Evolutionary conservation across 2,113 vertebrate genomes (phyloP).

Genomic region (Charadrius vociferus): DNA sequence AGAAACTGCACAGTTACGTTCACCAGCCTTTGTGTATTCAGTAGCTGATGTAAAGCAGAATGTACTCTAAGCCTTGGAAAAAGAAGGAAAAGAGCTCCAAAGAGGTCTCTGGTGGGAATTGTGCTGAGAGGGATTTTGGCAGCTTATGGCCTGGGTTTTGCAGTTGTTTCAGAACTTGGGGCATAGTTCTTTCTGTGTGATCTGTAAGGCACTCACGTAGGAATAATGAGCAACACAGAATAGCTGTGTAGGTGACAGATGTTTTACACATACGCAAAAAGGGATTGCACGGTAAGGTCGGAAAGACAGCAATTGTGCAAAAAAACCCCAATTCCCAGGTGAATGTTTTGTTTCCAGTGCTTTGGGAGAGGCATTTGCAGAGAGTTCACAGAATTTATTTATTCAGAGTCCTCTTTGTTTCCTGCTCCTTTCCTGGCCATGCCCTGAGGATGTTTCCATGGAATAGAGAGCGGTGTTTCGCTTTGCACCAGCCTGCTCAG

Average conservation of each 20-base stretch:
- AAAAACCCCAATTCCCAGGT: neutral
- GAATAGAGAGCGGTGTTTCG: neutral
- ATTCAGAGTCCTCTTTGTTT: slow-evolving; percentile 46
- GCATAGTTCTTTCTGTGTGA: neutral
- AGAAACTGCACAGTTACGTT: neutral
- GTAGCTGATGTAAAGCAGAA: neutral
- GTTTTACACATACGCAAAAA: neutral
- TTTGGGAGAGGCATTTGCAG: neutral
- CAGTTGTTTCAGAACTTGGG: neutral
- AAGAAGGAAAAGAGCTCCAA: neutral
- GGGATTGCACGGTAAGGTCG: rapidly evolving
- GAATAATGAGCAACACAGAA: neutral
- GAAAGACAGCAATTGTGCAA: neutral
- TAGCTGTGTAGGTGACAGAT: neutral
- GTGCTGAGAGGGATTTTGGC: neutral
- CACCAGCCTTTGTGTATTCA: neutral
- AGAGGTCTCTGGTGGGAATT: neutral
- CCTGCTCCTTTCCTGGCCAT: slow-evolving; percentile 28
- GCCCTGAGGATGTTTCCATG: neutral
- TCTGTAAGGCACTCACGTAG: neutral
- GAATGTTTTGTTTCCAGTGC: neutral
- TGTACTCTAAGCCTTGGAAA: neutral
- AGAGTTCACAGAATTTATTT: slow-evolving; percentile 12
- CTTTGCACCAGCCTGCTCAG: neutral
- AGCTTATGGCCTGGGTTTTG: neutral